A percentile compares a stretch with the other conserved stretches of the same genome.
These are phyloP conservation scores for Andrena praecox DNA, from an alignment of 2,888 invertebrate species.

Conservation along the genomic window DNA sequence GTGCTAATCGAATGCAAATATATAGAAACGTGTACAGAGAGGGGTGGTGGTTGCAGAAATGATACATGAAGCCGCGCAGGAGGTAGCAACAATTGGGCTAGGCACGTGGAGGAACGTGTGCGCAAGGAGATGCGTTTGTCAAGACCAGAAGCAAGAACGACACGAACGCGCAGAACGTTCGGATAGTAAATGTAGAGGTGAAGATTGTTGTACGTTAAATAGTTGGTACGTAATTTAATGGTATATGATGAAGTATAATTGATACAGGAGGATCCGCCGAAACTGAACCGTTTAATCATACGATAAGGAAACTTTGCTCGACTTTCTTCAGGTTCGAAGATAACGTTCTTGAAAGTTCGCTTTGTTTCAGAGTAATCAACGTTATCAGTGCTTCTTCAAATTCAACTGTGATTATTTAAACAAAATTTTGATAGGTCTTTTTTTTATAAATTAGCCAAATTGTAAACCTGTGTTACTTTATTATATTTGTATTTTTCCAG, in stretches of 20 bases:
- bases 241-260: not conserved
- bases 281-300: slow-evolving; percentile 3
- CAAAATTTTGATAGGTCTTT: too few relatives aligned
- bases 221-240: not conserved
- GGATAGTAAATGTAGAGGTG: not conserved
- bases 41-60: slow-evolving; percentile 48
- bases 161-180: slow-evolving; percentile 31
- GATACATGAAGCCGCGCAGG: slow-evolving; percentile 53
- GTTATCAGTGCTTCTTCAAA: too few relatives aligned
- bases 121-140: slow-evolving; percentile 52
- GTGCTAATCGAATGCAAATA: slow-evolving; percentile 72
- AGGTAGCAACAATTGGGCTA: slow-evolving; percentile 21
- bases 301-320: not conserved
- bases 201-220: not conserved
- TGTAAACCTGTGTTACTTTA: too few relatives aligned
- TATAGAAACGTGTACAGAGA: slow-evolving; percentile 8
- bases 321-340: not conserved
- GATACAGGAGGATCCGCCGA: not conserved
- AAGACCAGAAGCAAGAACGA: slow-evolving; percentile 55
- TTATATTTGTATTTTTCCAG: too few relatives aligned
- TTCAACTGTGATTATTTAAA: too few relatives aligned
- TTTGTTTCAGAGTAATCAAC: not conserved
- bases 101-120: slow-evolving; percentile 41
- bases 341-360: not conserved
- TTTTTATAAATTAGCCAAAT: too few relatives aligned